Conservation (phyloP, 2,113 vertebrate genomes). For the Dicerorhinus sumatrensis region DNA sequence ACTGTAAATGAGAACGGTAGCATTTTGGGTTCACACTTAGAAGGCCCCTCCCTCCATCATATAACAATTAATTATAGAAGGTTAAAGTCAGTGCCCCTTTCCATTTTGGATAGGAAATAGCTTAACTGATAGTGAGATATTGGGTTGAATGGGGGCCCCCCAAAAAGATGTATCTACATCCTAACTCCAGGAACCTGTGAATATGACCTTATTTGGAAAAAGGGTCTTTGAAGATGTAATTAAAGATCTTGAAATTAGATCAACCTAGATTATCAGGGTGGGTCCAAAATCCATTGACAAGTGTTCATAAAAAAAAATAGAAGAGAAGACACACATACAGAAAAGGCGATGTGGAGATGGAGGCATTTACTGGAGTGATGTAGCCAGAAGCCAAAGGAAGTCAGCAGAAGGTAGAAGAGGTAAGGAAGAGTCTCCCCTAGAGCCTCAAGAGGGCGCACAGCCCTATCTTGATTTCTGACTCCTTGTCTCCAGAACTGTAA, state of each 20-base stretch:
- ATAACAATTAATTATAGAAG: background rate
- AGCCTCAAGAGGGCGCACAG: background rate
- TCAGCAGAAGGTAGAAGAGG: background rate
- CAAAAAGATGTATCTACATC: background rate
- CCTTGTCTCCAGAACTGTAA: background rate
- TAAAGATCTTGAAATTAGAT: background rate
- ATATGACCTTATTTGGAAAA: background rate
- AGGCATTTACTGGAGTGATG: rapidly evolving
- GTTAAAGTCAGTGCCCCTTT: background rate
- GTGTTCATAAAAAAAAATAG: background rate
- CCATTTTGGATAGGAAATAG: background rate
- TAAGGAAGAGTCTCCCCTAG: background rate
- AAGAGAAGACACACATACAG: background rate
- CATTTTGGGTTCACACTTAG: background rate
- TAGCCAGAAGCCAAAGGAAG: background rate
- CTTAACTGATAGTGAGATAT: background rate
- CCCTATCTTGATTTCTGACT: background rate
- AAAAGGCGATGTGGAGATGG: background rate
- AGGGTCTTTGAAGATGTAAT: background rate
- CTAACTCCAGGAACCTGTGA: background rate
- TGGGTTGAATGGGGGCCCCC: background rate
- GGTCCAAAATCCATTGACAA: background rate
- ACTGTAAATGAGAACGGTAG: background rate
- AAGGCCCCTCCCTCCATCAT: background rate
- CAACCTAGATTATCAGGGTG: background rate